phyloP scores from a whole-genome alignment of 2,888 invertebrate genomes.

The Zhuqinia jingwanae region DNA sequence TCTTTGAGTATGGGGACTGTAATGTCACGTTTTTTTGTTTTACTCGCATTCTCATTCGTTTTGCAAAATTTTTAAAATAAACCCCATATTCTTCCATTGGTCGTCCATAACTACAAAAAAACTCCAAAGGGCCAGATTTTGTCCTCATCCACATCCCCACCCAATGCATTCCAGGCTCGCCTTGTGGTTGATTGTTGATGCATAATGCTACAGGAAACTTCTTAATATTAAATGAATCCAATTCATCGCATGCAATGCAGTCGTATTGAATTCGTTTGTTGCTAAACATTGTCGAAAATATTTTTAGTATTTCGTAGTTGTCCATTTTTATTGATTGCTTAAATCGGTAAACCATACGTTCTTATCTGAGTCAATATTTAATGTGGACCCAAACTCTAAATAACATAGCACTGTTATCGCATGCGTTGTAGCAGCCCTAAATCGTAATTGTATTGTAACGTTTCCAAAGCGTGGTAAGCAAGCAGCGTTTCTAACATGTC shows the following conservation, averaged over 20 bases:
- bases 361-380: conserved; percentile 59
- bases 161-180: neutral
- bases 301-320: neutral
- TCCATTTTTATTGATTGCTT: neutral
- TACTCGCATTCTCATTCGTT: neutral
- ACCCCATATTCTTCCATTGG: conserved; percentile 38
- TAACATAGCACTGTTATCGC: conserved; percentile 67
- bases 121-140: neutral
- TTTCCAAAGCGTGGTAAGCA: conserved; percentile 39
- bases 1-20: no score
- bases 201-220: neutral
- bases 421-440: conserved; percentile 11
- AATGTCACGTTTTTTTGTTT: no score
- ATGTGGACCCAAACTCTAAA: conserved; percentile 56
- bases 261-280: neutral
- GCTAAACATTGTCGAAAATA: neutral
- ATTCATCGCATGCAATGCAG: neutral
- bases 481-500: conserved; percentile 29
- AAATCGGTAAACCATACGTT: neutral
- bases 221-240: neutral
- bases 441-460: conserved; percentile 55
- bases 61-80: conserved; percentile 61
- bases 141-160: neutral
- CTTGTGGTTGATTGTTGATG: conserved; percentile 31
- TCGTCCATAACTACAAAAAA: conserved; percentile 42